Evolutionary conservation across 2,888 invertebrate genomes (phyloP), one percentile per base, ranked within the genome.

Genomic region (Drosophila parthenogenetica): DNA sequence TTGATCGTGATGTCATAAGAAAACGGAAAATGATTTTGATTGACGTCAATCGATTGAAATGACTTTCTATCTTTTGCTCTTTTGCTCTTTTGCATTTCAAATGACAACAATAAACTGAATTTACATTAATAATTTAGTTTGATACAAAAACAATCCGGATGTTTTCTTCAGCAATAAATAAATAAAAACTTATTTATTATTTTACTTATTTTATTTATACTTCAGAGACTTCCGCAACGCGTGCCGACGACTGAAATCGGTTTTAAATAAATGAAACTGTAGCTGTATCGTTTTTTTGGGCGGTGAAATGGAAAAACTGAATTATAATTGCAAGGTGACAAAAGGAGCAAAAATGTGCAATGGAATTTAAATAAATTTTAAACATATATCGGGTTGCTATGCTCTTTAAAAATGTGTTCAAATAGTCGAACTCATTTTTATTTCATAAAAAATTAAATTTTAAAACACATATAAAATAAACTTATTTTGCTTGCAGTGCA

Each of bases 41-140:
- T 49, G 74, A 74, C 74, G 74, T 74, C 63, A 75, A 70, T 66
- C 35, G 53, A n/a, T 17, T 45, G 32, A 67, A 61, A 29, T 63
- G 8, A 58, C 35, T 53, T 71, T 19, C n/a, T 29, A 22, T 22
- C 22, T 22, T 22, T 22, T 22, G 22, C 22, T n/a, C n/a, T n/a
- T 7, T 46, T n/a, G 8, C 8, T 46, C 29, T 29, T 29, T 29
- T 55, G 43, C 29, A 37, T 22, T 40, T 62, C 37, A 46, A 63
- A 14, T 2, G 42, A 60, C 19, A 16, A 11, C 8, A 19, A 54
- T 55, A 62, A 48, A 42, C 49, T 5, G 25, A 45, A 51, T 51
- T 11, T 2, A 29, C 46, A 63, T 61, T 69, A 65, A 62, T 74
- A 64, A 81, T 71, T 81, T 65, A 69, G 60, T 65, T 63, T 63